Evolutionary conservation across 2,888 invertebrate genomes (phyloP).

Genomic region (Mesorhabditis sp.): DNA sequence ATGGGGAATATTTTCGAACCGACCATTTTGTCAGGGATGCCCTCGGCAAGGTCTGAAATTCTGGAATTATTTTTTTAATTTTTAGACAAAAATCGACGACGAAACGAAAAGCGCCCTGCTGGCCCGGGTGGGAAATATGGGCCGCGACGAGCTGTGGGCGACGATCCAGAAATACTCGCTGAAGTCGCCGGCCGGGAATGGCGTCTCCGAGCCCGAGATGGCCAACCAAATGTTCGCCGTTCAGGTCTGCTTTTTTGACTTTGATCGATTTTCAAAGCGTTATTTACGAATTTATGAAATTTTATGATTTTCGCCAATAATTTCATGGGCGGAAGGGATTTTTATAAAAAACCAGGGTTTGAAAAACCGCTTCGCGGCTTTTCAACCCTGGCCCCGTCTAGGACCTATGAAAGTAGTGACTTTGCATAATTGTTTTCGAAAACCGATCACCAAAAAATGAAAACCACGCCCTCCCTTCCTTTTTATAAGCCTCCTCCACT

Average conservation of each 20-base stretch:
- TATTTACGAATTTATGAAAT: no score
- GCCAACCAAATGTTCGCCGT: conserved; percentile 99
- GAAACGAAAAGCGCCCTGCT: not conserved
- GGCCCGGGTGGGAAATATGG: conserved; percentile 72
- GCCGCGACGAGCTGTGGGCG: conserved; percentile 69
- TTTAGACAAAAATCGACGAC: conserved; percentile 63
- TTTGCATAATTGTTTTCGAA: no score
- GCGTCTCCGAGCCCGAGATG: conserved; percentile 85
- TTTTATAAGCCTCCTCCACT: no score
- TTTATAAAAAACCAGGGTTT: no score
- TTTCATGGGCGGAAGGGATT: no score
- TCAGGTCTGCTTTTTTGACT: conserved; percentile 94
- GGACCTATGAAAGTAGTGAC: no score
- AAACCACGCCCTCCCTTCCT: no score
- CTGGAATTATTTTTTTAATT: conserved; percentile 61
- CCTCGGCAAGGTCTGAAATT: conserved; percentile 12
- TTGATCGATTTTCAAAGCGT: no score
- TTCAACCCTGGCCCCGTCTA: no score
- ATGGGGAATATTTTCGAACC: conserved; percentile 90
- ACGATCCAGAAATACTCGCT: conserved; percentile 63
- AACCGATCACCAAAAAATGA: no score
- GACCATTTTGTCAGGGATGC: conserved; percentile 85
- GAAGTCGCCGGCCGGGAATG: conserved; percentile 89
- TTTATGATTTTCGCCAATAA: no score
- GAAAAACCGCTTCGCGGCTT: no score